Base-by-base conservation (phyloP, 2,797 vertebrate species). In the Amblyopsis hoosieri region DNA sequence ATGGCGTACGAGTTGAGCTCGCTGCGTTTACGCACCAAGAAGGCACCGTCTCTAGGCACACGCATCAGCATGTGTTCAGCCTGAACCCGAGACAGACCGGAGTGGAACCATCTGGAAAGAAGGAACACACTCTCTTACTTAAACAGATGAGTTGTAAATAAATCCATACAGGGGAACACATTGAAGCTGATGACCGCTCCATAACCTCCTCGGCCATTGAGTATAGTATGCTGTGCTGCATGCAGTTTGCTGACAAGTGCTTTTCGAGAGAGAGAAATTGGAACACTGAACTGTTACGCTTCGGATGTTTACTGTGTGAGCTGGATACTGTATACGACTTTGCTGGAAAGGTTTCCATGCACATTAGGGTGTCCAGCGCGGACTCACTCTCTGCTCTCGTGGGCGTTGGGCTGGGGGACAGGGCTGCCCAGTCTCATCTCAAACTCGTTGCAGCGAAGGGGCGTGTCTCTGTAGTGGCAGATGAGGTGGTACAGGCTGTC, bases 31-130 rank as follows among this genome's bases (percentile, higher is more conserved):
- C 97, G 93, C 80, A 98, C 95, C 69, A 99, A 74, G 83, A 98
- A 99, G 61, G 97, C 97, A 52, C 97, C 97, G 0, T 99, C 97
- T 0, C 97, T 92, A 0, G 97, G 97, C 0, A 99, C 97, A 0
- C 97, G 85, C 97, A 99, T 98, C 84, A 99, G 88, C 96, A 99
- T 98, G 90, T 97, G 96, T 75, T 99, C 96, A 0, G 97, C 97
- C 69, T 97, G 94, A 7, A 95, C 87, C 5, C 97, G 93, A 0
- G 94, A 94, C 64, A 98, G 92, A 82, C 81, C 95, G 50, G 96
- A 95, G 0, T 99, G 97, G 88, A 94, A 98, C 97, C 97, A 99
- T 90, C 97, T 98, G 81, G 12, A 59, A 45, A 3, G 60, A 54
- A 66, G 9, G 66, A 57, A n/a, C 2, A 62, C 3, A 4, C 54